Evolutionary conservation across 2,888 invertebrate species (phyloP), one percentile per base, ranked within the genome.

Genomic region (Pilophorus perplexus): DNA sequence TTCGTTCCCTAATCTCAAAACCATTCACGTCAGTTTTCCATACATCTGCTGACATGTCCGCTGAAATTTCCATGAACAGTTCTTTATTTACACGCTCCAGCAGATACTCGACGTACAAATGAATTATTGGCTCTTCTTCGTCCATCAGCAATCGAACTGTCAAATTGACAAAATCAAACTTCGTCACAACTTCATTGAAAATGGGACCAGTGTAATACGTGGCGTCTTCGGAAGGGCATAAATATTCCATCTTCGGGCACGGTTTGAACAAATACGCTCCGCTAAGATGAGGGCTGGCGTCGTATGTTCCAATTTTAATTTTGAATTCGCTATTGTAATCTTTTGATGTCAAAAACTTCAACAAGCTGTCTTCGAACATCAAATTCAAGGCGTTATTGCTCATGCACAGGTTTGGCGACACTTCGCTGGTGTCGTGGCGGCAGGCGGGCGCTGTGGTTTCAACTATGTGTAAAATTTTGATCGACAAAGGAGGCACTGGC

Each of bases 211-310:
- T 52, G 2, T 10, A 55, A 4, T 57, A 46, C 12, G 42, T 52
- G 14, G 50, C 54, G 37, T 59, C 33, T 3, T 59, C 44, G 8
- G 42, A 18, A 2, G 67, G 67, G 3, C 52, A 42, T 2, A 55
- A 28, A 33, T 64, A 66, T 14, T 48, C 20, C 3, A 46, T 25
- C 18, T 68, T 55, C 16, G 46, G 16, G 16, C 18, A 14, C 5
- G 69, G 65, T 48, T 66, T 59, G 44, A 69, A 69, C 12, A 69
- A 27, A 27, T 69, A 69, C 14, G 69, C 69, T 16, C 69, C 69
- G 27, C 66, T 69, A 25, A 25, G 25, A 20, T 44, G 46, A 27
- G 27, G 18, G 3, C 44, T 27, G 12, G 66, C 50, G 22, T 48
- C 40, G 28, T 68, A 68, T 8, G 46, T 18, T 37, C 57, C 66